Percentiles rank a stretch among this genome's conserved stretches.
Conservation (phyloP, 2,113 vertebrate species). For the Manacus vitellinus region DNA sequence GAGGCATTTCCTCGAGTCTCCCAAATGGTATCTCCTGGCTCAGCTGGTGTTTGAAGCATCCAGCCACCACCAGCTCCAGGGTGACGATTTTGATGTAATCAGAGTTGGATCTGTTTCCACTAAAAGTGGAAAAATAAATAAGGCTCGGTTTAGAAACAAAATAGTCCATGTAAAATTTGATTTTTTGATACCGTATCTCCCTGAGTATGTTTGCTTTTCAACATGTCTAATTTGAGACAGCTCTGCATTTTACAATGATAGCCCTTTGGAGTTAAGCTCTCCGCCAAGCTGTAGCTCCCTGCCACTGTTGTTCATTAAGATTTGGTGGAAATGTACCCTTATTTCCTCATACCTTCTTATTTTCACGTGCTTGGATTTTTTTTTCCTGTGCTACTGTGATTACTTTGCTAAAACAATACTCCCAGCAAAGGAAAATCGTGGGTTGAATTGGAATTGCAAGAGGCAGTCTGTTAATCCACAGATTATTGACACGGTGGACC, state of each 20-base stretch:
- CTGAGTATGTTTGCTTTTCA: conserved; percentile 14
- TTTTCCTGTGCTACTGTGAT: neutral
- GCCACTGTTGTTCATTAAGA: neutral
- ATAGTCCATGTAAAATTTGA: neutral
- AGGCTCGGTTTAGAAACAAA: neutral
- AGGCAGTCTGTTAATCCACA: neutral
- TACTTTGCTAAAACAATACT: neutral
- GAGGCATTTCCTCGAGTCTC: neutral
- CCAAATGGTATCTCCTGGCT: neutral
- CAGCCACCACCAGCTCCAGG: neutral
- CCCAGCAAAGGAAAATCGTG: neutral
- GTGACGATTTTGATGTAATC: neutral
- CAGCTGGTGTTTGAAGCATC: neutral
- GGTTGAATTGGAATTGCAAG: neutral
- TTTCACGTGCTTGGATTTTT: neutral
- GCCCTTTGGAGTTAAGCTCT: neutral
- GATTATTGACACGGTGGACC: conserved; percentile 4
- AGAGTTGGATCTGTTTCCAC: conserved; percentile 2
- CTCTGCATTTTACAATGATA: neutral
- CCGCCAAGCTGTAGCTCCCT: neutral
- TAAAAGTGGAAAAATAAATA: conserved; percentile 40
- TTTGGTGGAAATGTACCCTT: neutral
- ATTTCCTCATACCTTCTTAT: neutral
- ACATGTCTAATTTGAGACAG: conserved; percentile 13
- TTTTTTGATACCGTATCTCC: neutral